A percentile compares a stretch with the other conserved stretches of the same genome.
Conservation (phyloP, 2,113 vertebrate species). For the Ameiurus melas region DNA sequence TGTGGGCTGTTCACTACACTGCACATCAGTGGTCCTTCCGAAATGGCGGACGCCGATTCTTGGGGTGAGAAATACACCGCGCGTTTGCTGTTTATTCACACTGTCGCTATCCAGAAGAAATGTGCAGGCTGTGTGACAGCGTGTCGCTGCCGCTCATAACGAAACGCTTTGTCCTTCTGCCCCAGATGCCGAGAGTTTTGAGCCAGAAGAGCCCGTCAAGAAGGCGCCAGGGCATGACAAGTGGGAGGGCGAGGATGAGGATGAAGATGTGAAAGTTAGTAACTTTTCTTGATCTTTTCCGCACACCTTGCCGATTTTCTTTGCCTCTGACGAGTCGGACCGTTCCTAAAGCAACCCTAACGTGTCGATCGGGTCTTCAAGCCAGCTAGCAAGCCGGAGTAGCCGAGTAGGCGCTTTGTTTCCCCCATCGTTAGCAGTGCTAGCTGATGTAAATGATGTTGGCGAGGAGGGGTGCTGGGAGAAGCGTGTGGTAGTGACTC, state of each 20-base stretch:
- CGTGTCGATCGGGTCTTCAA: neutral
- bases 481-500: neutral
- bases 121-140: neutral
- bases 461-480: neutral
- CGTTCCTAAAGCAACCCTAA: neutral
- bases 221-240: constrained; percentile 66
- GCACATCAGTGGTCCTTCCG: constrained; percentile 28
- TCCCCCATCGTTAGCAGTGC: neutral
- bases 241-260: constrained; percentile 84
- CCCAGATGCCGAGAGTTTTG: constrained; percentile 75
- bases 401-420: neutral
- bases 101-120: neutral
- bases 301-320: too few relatives aligned
- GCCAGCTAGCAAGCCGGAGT: neutral
- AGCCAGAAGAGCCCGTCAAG: constrained; percentile 65
- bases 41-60: constrained; percentile 73
- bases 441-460: neutral
- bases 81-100: neutral
- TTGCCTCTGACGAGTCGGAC: neutral
- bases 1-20: neutral
- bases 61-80: constrained; percentile 70
- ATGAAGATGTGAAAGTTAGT: constrained; percentile 82
- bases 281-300: neutral
- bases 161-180: constrained; percentile 10
- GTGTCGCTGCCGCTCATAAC: neutral